phyloP scores from a whole-genome alignment of 1,140 invertebrate species.

The Episyrphus balteatus region DNA sequence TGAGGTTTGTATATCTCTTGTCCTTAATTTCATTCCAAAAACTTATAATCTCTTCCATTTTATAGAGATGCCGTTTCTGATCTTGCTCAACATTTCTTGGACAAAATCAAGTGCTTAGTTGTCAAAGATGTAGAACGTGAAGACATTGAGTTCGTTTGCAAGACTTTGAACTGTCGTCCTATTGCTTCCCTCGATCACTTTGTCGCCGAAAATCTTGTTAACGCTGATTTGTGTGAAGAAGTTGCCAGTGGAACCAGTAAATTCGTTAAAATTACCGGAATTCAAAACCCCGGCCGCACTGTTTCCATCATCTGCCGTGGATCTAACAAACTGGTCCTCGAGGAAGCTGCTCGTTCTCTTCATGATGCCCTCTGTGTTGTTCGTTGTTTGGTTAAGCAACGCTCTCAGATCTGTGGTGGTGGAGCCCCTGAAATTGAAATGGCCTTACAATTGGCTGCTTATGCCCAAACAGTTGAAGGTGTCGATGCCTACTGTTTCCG shows the following conservation, averaged over 20 bases:
- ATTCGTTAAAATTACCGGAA: slow-evolving; percentile 91
- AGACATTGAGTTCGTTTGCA: slow-evolving; percentile 95
- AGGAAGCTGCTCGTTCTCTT: slow-evolving; percentile 90
- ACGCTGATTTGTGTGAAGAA: slow-evolving; percentile 92
- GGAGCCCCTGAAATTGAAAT: slow-evolving; percentile 96
- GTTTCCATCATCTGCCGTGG: slow-evolving; percentile 90
- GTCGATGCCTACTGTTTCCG: slow-evolving; percentile 90
- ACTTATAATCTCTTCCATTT: slow-evolving; percentile 32
- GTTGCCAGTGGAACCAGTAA: slow-evolving; percentile 79
- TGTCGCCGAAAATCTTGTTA: slow-evolving; percentile 77
- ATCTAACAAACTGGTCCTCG: slow-evolving; percentile 92
- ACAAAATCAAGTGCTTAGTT: slow-evolving; percentile 99
- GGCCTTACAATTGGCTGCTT: slow-evolving; percentile 69
- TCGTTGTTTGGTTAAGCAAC: slow-evolving; percentile 90
- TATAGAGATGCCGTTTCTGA: slow-evolving; percentile 84
- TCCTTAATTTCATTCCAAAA: not conserved
- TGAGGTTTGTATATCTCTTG: slow-evolving; percentile 42
- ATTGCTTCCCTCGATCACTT: slow-evolving; percentile 99
- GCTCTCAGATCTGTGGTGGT: slow-evolving; percentile 84
- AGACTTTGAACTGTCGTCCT: slow-evolving; percentile 87
- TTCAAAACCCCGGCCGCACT: slow-evolving; percentile 77
- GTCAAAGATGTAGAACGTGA: slow-evolving; percentile 96
- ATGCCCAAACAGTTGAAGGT: slow-evolving; percentile 75
- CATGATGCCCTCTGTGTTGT: slow-evolving; percentile 98
- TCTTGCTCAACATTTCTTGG: slow-evolving; percentile 93